Evolutionary conservation across 1,140 invertebrate species (phyloP).

Genomic region (Neodiprion pinetum): DNA sequence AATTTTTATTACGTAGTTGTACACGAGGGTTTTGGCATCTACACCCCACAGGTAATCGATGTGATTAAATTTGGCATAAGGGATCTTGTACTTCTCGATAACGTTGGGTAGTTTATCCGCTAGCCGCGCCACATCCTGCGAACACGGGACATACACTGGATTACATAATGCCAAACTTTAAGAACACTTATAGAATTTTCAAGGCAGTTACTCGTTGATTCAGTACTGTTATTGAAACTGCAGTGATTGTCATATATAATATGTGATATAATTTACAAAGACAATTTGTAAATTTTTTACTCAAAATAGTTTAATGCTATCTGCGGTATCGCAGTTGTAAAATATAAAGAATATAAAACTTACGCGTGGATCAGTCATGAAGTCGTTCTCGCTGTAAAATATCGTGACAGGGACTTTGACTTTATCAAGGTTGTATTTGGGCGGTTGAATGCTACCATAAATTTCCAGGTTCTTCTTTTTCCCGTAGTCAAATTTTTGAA

Average conservation of each 20-base stretch:
- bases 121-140: slow-evolving; percentile 66
- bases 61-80: slow-evolving; percentile 59
- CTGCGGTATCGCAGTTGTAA: not conserved
- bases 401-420: slow-evolving; percentile 67
- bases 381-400: slow-evolving; percentile 78
- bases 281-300: too few species aligned
- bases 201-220: not conserved
- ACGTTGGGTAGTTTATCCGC: slow-evolving; percentile 64
- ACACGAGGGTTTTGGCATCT: slow-evolving; percentile 53
- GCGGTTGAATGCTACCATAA: slow-evolving; percentile 60
- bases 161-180: slow-evolving; percentile 17
- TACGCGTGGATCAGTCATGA: slow-evolving; percentile 66
- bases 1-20: slow-evolving; percentile 46
- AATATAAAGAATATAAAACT: slow-evolving; percentile 28
- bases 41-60: slow-evolving; percentile 61
- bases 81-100: slow-evolving; percentile 48
- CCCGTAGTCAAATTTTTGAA: slow-evolving; percentile 65
- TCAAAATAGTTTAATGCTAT: too few species aligned
- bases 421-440: slow-evolving; percentile 61
- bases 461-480: slow-evolving; percentile 54
- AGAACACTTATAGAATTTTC: slow-evolving; percentile 15
- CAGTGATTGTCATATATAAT: too few species aligned
- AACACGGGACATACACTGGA: slow-evolving; percentile 19
- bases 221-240: too few species aligned
- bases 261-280: too few species aligned